Evolutionary conservation across 2,888 invertebrate species (phyloP).

Genomic region (Lissocephala sabroskyi): DNA sequence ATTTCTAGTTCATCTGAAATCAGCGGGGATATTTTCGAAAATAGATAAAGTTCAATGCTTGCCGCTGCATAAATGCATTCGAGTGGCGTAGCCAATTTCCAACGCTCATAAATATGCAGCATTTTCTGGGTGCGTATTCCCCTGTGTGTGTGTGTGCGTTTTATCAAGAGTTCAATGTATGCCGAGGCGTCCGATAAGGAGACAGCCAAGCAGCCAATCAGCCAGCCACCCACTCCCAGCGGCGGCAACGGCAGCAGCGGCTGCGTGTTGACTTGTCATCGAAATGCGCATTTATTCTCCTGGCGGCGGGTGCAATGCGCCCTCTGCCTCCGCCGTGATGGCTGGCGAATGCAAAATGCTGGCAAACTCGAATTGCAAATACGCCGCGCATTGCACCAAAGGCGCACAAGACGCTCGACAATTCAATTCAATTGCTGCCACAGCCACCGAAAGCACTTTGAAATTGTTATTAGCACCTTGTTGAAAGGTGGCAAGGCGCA

Average conservation of each 20-base stretch:
- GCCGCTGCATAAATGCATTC: too few relatives aligned
- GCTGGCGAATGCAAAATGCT: conserved; percentile 4
- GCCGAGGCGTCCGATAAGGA: conserved; percentile 35
- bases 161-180: conserved; percentile 32
- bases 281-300: conserved; percentile 50
- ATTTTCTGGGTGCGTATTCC: too few relatives aligned
- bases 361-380: conserved; percentile 39
- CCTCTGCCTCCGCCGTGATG: neutral
- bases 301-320: neutral
- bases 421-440: conserved; percentile 33
- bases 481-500: conserved; percentile 1
- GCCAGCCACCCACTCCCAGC: conserved; percentile 21
- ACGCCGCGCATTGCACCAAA: conserved; percentile 25
- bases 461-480: conserved; percentile 51
- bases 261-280: too few relatives aligned
- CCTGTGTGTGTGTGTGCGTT: neutral
- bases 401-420: conserved; percentile 6
- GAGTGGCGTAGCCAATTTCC: neutral
- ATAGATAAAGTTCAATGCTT: too few relatives aligned
- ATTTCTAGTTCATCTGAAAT: too few relatives aligned
- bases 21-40: too few relatives aligned
- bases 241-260: too few relatives aligned
- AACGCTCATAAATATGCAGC: conserved; percentile 27
- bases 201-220: conserved; percentile 9
- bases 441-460: conserved; percentile 10